Evolutionary conservation across 2,888 invertebrate species (phyloP), one percentile per base, ranked within the genome.

Genomic region (Microchrysa polita): DNA sequence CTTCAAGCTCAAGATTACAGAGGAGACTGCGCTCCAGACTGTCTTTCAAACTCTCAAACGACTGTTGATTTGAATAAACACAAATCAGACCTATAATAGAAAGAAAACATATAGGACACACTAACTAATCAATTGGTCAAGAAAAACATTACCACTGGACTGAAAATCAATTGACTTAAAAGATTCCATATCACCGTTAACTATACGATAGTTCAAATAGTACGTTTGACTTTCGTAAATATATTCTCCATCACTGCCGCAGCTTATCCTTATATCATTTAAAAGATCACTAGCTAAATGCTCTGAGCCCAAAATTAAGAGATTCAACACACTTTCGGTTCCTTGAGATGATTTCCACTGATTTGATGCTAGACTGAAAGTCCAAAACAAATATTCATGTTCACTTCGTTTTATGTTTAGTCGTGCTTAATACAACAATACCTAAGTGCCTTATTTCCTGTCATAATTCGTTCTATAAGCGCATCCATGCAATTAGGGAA

Each of bases 1-100:
- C 96, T 81, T 96, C 95, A 79, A 94, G 92, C 81, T 95, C 95
- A 74, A 96, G 87, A 87, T 96, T 96, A 18, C 94, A 93, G 10
- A 96, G 86, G 27, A 97, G 87, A 2, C 96, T 96, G 83, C 96
- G 94, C 83, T 97, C 95, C 77, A 98, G 88, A 83, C 95, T 95
- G 74, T 93, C 93, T 78, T 95, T 89, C 67, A 98, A 92, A 82
- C 95, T 97, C 81, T 97, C 96, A 81, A 97, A 93, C 0, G 96
- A 93, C 80, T 94, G 93, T 79, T 93, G 93, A 80, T 96, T 95
- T 80, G 95, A 94, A 84, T 94, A 98, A 22, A 94, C 93, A 84
- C 94, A 94, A 84, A 93, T 93, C 80, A 93, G 90, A 69, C 92
- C 92, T 92, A 81, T 12, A 74, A 59, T 59, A 42, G 40, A 74